Evolutionary conservation across 1,140 invertebrate genomes (phyloP).

Genomic region (Lethrus apterus): DNA sequence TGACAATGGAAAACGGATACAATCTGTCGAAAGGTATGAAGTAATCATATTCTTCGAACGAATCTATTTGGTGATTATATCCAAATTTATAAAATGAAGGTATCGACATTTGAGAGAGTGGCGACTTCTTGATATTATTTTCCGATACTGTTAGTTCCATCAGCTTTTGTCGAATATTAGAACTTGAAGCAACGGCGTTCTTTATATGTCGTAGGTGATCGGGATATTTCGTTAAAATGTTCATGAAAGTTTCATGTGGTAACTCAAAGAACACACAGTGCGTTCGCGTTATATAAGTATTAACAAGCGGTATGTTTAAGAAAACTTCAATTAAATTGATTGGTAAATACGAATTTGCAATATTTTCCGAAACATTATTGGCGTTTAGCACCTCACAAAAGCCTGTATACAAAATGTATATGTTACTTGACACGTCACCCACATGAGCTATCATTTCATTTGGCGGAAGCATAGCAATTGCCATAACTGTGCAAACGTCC

Average conservation of each 20-base stretch:
- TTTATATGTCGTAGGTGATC: neutral
- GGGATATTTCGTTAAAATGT: neutral
- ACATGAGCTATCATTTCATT: constrained; percentile 6
- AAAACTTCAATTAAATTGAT: constrained; percentile 7
- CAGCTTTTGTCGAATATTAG: too few relatives aligned
- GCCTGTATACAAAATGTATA: constrained; percentile 1
- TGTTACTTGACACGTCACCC: constrained; percentile 15
- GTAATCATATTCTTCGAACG: constrained; percentile 12
- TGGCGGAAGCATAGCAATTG: constrained; percentile 1
- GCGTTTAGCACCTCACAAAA: neutral
- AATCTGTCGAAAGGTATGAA: constrained; percentile 9
- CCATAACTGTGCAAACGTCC: neutral
- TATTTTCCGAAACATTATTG: neutral
- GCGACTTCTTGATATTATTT: too few relatives aligned
- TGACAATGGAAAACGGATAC: neutral
- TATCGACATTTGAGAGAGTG: too few relatives aligned
- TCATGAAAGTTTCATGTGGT: neutral
- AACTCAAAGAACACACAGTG: constrained; percentile 8
- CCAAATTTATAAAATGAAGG: too few relatives aligned
- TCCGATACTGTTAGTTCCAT: too few relatives aligned
- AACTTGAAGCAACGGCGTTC: too few relatives aligned
- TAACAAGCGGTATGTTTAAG: neutral
- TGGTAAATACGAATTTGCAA: neutral
- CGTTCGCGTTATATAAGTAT: constrained; percentile 5
- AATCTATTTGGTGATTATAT: constrained; percentile 6